phyloP scores from a whole-genome alignment of 2,113 vertebrate genomes.

The Columba livia region DNA sequence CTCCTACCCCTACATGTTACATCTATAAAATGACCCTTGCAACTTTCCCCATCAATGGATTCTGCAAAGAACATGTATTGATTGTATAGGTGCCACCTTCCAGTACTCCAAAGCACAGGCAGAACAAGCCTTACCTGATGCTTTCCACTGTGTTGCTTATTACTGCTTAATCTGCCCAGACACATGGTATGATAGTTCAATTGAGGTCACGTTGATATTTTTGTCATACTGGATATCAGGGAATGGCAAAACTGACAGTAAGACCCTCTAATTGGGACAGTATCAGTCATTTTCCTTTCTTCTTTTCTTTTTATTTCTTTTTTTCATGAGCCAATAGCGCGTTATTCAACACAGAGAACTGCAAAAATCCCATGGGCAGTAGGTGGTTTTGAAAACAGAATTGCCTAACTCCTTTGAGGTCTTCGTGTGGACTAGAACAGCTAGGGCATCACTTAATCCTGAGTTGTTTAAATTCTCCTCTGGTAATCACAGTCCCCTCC shows the following conservation, averaged over 20 bases:
- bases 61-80: background rate
- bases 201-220: background rate
- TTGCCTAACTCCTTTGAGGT: background rate
- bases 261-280: background rate
- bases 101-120: background rate
- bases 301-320: too few species aligned
- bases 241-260: background rate
- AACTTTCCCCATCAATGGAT: background rate
- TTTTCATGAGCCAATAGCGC: background rate
- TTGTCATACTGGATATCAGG: background rate
- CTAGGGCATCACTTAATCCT: conserved; percentile 24
- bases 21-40: background rate
- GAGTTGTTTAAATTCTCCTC: conserved; percentile 51
- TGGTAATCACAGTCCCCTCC: conserved; percentile 23
- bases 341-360: background rate
- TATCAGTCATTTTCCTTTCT: background rate
- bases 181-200: background rate
- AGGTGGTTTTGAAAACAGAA: background rate
- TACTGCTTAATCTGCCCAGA: background rate
- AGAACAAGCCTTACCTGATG: background rate
- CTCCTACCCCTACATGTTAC: background rate
- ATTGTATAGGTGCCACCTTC: background rate
- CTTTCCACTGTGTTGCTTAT: background rate
- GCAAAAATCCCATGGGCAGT: background rate
- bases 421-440: conserved; percentile 7